Percentiles rank a stretch among this genome's conserved stretches.
Conservation (phyloP, 2,888 invertebrate species). For the Drosophila cracens region DNA sequence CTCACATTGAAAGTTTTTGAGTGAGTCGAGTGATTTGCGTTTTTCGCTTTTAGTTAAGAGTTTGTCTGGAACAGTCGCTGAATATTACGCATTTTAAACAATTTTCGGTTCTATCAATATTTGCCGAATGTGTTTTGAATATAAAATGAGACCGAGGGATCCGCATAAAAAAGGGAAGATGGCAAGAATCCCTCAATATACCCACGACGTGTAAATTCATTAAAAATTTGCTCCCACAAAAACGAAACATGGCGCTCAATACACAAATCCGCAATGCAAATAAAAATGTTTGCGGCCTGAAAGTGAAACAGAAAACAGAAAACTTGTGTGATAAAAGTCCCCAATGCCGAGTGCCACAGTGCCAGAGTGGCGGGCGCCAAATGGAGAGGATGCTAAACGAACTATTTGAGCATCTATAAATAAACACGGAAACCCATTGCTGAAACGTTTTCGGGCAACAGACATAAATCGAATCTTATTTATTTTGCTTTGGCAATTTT, state of each 20-base stretch:
- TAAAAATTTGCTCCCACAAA: slow-evolving; percentile 74
- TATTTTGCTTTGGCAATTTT: slow-evolving; percentile 75
- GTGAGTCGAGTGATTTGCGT: slow-evolving; percentile 64
- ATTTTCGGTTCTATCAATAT: slow-evolving; percentile 77
- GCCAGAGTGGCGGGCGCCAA: slow-evolving; percentile 12
- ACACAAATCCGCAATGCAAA: slow-evolving; percentile 75
- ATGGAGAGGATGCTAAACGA: slow-evolving; percentile 54
- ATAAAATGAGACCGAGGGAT: slow-evolving; percentile 58
- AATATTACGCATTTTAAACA: slow-evolving; percentile 71
- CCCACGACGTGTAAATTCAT: slow-evolving; percentile 72
- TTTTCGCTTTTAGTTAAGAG: slow-evolving; percentile 69
- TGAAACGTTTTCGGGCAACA: slow-evolving; percentile 46
- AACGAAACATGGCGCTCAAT: slow-evolving; percentile 58
- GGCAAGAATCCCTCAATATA: slow-evolving; percentile 16
- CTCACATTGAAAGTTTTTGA: slow-evolving; percentile 50
- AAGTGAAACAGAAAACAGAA: slow-evolving; percentile 54
- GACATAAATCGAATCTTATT: slow-evolving; percentile 80
- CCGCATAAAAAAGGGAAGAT: background rate
- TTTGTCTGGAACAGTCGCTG: slow-evolving; percentile 67
- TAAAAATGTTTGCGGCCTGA: slow-evolving; percentile 72
- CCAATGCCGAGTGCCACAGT: slow-evolving; percentile 16
- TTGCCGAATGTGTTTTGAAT: slow-evolving; percentile 79
- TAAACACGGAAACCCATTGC: slow-evolving; percentile 65
- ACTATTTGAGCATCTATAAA: slow-evolving; percentile 77
- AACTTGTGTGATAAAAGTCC: slow-evolving; percentile 60